Conservation (phyloP, 2,888 invertebrate species). For the Dromius quadrimaculatus region DNA sequence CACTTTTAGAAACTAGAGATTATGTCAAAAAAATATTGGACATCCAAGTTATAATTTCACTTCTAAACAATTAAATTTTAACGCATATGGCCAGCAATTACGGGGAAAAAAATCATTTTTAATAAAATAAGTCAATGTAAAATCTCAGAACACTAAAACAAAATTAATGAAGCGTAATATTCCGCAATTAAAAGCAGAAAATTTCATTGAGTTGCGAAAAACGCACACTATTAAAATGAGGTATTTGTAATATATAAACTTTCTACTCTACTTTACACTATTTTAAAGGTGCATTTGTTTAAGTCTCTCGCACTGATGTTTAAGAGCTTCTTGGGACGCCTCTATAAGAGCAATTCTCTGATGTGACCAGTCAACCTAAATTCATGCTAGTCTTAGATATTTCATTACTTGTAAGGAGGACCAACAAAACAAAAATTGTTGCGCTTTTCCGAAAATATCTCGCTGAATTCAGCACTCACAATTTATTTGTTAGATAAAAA, state of each 20-base stretch:
- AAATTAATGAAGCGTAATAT: constrained; percentile 10
- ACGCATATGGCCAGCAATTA: no score
- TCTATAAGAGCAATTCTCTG: constrained; percentile 47
- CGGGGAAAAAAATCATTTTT: background rate
- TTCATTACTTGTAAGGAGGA: constrained; percentile 12
- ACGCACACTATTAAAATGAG: constrained; percentile 36
- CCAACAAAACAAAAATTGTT: constrained; percentile 1
- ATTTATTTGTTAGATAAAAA: no score
- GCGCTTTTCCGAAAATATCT: no score
- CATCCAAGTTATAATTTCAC: no score
- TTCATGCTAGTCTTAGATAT: constrained; percentile 41
- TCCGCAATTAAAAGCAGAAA: constrained; percentile 11
- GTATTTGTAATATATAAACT: constrained; percentile 32
- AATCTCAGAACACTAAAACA: constrained; percentile 16
- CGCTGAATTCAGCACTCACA: no score
- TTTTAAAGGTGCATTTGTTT: constrained; percentile 45
- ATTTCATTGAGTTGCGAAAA: constrained; percentile 12
- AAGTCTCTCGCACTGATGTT: constrained; percentile 50
- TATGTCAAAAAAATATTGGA: no score
- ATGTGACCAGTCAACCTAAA: constrained; percentile 50
- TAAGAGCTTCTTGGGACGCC: constrained; percentile 48
- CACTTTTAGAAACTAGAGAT: no score
- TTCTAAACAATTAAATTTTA: no score
- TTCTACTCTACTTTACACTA: constrained; percentile 49
- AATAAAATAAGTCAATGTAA: background rate